Percentiles rank a stretch among this genome's conserved stretches.
These are phyloP conservation scores for Sebastes nivosus DNA, from an alignment of 2,797 vertebrate species.

Conservation along the genomic window DNA sequence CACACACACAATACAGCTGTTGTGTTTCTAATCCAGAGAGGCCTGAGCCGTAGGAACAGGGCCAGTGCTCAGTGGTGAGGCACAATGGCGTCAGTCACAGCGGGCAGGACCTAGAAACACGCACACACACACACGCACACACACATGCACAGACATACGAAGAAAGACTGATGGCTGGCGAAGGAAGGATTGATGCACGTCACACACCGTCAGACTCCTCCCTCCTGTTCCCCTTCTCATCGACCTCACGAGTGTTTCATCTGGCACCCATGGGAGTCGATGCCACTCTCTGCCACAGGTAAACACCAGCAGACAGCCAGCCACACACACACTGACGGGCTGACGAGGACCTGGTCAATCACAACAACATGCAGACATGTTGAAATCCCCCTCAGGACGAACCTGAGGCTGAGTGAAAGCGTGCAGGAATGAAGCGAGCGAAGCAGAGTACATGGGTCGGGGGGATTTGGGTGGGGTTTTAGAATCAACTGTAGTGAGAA, in stretches of 20 bases:
- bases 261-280: conserved; percentile 32
- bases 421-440: background rate
- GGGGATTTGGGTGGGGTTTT: conserved; percentile 6
- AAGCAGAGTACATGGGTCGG: background rate
- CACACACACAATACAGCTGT: conserved; percentile 79
- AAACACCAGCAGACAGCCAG: conserved; percentile 33
- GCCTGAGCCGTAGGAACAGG: conserved; percentile 76
- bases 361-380: conserved; percentile 38
- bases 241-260: conserved; percentile 30
- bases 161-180: conserved; percentile 38
- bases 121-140: background rate
- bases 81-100: conserved; percentile 83
- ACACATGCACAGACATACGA: background rate
- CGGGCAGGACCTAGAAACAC: conserved; percentile 33
- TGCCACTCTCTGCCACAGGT: conserved; percentile 26
- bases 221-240: background rate
- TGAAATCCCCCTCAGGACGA: conserved; percentile 20
- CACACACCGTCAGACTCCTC: conserved; percentile 18
- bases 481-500: conserved; percentile 5
- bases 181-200: conserved; percentile 35
- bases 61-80: conserved; percentile 58
- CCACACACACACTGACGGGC: conserved; percentile 21
- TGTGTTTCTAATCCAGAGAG: conserved; percentile 79
- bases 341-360: conserved; percentile 12
- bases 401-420: background rate